Evolutionary conservation across 1,140 invertebrate species (phyloP).

Genomic region (Zaprionus davidi): DNA sequence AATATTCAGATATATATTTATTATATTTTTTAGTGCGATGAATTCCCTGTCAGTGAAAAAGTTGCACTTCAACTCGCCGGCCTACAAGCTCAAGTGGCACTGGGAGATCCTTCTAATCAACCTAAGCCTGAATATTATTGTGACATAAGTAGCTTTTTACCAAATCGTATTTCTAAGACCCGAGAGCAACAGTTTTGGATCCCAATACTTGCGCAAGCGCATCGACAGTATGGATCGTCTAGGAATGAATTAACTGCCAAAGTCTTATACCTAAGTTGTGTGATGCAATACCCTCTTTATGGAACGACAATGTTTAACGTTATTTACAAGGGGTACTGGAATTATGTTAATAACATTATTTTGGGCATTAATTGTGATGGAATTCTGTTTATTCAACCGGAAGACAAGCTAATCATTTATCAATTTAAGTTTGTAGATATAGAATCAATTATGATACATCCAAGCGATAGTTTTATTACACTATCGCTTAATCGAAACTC

Average conservation of each 20-base stretch:
- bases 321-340: conserved; percentile 96
- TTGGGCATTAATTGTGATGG: conserved; percentile 96
- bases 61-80: conserved; percentile 96
- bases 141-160: conserved; percentile 92
- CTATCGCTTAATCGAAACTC: conserved; percentile 87
- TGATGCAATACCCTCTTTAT: conserved; percentile 98
- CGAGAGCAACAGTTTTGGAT: conserved; percentile 93
- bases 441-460: conserved; percentile 95
- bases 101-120: conserved; percentile 91
- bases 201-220: conserved; percentile 93
- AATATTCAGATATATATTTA: not conserved
- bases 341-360: conserved; percentile 88
- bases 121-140: conserved; percentile 90
- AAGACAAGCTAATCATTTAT: conserved; percentile 95
- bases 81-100: conserved; percentile 95
- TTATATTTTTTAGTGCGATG: conserved; percentile 90
- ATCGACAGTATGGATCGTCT: conserved; percentile 95
- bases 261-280: conserved; percentile 96
- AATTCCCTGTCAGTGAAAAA: conserved; percentile 97
- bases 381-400: conserved; percentile 93
- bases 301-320: conserved; percentile 97
- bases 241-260: conserved; percentile 96
- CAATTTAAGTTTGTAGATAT: conserved; percentile 95
- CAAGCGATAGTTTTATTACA: conserved; percentile 96
- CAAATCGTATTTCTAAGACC: conserved; percentile 90